Evolutionary conservation across 2,797 vertebrate genomes (phyloP), one percentile per base, ranked within the genome.

Genomic region (Aldrovandia affinis): DNA sequence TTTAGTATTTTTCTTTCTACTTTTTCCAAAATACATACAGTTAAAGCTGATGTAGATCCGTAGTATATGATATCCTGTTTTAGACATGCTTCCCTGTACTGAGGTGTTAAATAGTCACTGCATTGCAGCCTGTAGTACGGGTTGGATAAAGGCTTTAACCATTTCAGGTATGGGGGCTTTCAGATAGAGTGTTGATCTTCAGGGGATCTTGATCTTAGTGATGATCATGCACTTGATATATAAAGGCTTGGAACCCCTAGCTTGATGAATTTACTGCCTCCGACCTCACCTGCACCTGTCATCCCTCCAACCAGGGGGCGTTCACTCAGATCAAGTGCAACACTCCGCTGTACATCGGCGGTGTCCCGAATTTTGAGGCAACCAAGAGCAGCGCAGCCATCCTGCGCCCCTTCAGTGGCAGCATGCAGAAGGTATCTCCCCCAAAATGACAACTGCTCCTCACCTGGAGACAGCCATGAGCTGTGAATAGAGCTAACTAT

Each of bases 241-340:
- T n/a, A 61, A n/a, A 5, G 20, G 25, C 7, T 3, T 4, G 25
- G 8, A 65, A 33, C 30, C 30, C 52, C 54, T 20, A 52, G 47
- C 2, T 22, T 54, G 36, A 28, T 83, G 75, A 39, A 80, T 36
- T 52, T 44, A 22, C 44, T 54, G 77, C 39, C 39, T 8, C 12
- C 20, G 44, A 30, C 39, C 30, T 65, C 7, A 73, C 36, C 30
- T 20, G 0, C 3, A n/a, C 63, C 33, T 80, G 25, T 70, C 20
- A 8, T 80, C 14, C 28, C n/a, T 30, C 18, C 30, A 61, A 83
- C 50, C 89, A 99, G 98, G 98, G 98, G 3, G 97, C 97, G 77
- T 99, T 99, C 92, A 99, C 98, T 15, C 98, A 99, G 91, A 99
- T 99, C 87, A 99, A 96, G 86, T 99, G 98, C 93, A 98, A 97